Evolutionary conservation across 2,888 invertebrate species (phyloP), one percentile per base, ranked within the genome.

Genomic region (Stratiomys singularior): DNA sequence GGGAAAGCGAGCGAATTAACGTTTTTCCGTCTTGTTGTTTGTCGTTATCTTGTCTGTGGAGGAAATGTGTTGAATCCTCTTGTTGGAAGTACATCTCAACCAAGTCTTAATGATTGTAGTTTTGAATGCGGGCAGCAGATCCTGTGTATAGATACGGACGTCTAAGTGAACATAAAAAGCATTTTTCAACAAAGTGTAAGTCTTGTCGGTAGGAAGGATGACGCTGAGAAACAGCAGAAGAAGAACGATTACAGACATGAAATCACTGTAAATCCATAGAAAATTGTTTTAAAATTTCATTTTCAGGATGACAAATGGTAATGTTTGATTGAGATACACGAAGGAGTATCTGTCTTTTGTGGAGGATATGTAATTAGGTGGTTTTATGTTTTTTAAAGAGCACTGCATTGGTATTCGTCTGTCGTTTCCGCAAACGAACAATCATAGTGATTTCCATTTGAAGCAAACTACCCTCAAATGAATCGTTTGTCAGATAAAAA

Each of bases 271-370:
- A 64, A 64, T 30, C 28, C 30, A 64, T 25, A 3, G 28, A 30
- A 60, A 64, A 64, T 64, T 64, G 64, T 64, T 64, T 64, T 64
- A 27, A 64, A 30, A 64, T 64, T 64, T 64, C 28, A 2, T 5
- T 37, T 37, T 30, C 23, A n/a, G 30, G 18, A 64, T 64, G 64
- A 64, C 27, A 64, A 64, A 64, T 64, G 64, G n/a, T 15, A 30
- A 64, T 64, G 30, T 64, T 11, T 60, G 60, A 18, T 52, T 52
- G 52, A 52, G 15, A n/a, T n/a, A n/a, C n/a, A n/a, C 4, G 52
- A 52, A 4, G 18, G 4, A 18, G 52, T 13, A 13, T 15, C 15
- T 52, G 15, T 52, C 15, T 52, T 52, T 15, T 13, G 52, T 18
- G 37, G 37, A 9, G 9, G 37, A 37, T 37, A 5, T 37, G 37